Base-by-base conservation (phyloP, 2,113 vertebrate species). In the Lepisosteus osseus region DNA sequence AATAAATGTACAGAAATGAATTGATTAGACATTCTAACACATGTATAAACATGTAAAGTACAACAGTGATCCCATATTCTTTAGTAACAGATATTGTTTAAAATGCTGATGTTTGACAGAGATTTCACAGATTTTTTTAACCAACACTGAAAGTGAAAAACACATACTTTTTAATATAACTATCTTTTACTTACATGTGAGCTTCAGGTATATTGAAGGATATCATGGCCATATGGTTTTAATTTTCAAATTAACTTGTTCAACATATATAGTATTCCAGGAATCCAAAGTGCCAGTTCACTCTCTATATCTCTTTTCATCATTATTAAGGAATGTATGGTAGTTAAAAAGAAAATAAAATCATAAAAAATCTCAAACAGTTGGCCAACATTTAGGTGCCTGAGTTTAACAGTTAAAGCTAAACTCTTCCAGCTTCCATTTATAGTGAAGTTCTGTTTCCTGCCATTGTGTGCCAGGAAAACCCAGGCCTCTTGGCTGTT, bases 391-490 rank as follows among this genome's bases (percentile, higher is more conserved):
- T 69, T 75, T 76, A 76, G 11, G n/a, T 76, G 74, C 80, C 72
- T 61, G 14, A 56, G 29, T 43, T 3, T 71, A 85, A 85, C 78
- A 79, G 84, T 65, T 3, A 71, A 69, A 0, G 81, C 75, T 88
- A 72, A 73, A 87, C 82, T 76, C 69, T 29, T 81, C 68, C 81
- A 86, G 83, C 80, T 83, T 86, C 85, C 80, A 83, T 86, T 88
- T 88, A 92, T 93, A 87, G 75, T 75, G 63, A 0, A 87, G 89
- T 90, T 84, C 74, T 42, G 86, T 81, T 95, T 95, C 94, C 94
- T 96, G 92, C 80, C 72, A 92, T 94, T 96, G 93, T 95, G 80
- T 82, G 78, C 83, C 91, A 93, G 94, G 94, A 95, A 96, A 89
- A 85, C 80, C 88, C 78, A 77, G 82, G 74, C 80, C 76, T 77